Evolutionary conservation across 2,113 vertebrate genomes (phyloP).

Genomic region (Propithecus coquereli): DNA sequence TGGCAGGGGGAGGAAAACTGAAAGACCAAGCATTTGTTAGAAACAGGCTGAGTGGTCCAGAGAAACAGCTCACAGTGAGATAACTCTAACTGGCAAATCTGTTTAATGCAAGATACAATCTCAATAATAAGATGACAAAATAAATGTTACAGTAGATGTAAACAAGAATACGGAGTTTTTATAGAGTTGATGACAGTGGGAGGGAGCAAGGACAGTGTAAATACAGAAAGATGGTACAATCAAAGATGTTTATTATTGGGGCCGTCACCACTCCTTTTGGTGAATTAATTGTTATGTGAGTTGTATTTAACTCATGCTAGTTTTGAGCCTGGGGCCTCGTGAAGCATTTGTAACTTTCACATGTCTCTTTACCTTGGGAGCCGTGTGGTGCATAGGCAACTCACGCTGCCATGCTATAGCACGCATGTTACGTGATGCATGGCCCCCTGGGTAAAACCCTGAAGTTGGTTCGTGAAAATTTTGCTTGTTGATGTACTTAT

Average conservation of each 20-base stretch:
- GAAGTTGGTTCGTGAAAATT: too few relatives aligned
- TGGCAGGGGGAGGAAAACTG: background rate
- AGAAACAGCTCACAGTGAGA: background rate
- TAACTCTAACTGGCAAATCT: background rate
- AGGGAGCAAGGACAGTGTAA: too few relatives aligned
- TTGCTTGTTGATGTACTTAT: too few relatives aligned
- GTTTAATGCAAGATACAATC: background rate
- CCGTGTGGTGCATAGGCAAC: too few relatives aligned
- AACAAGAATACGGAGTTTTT: background rate
- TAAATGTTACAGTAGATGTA: background rate
- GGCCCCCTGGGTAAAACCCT: too few relatives aligned
- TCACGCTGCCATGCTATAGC: too few relatives aligned
- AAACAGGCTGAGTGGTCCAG: background rate
- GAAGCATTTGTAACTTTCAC: too few relatives aligned
- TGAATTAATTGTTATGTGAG: background rate
- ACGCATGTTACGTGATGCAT: too few relatives aligned
- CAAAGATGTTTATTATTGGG: fast-evolving
- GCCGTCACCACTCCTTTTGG: background rate
- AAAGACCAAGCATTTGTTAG: background rate
- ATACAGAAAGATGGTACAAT: fast-evolving
- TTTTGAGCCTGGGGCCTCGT: too few relatives aligned
- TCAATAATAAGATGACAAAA: background rate
- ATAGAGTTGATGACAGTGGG: fast-evolving
- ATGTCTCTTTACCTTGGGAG: too few relatives aligned
- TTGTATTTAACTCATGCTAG: too few relatives aligned